Evolutionary conservation across 2,797 vertebrate genomes (phyloP), one percentile per base, ranked within the genome.

Genomic region (Chanos chanos): DNA sequence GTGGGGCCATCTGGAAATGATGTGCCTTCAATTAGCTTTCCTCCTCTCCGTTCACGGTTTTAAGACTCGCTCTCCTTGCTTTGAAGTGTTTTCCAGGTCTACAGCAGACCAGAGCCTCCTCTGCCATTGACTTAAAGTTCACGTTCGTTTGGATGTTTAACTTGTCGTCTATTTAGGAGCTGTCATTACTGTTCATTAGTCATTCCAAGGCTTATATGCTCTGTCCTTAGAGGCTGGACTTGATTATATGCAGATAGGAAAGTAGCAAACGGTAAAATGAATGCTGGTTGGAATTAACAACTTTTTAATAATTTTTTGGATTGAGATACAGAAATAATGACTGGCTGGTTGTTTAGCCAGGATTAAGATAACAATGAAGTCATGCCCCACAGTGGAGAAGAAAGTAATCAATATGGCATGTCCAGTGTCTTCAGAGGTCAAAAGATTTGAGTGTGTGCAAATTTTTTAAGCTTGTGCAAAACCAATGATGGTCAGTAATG

Each of bases 21-120:
- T 85, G 78, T 72, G 82, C 79, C 78, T 81, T 83, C 81, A 85
- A 88, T 87, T 85, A 85, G 83, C 78, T 85, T 72, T 78, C 70
- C 69, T 82, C 76, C 75, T 81, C 75, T 68, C 68, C 51, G 51
- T 83, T 84, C 70, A 73, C 71, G 67, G 68, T 77, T 82, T 82
- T 77, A 80, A 73, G 70, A 62, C 37, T 25, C 39, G 67, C 81
- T 45, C 55, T 51, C 50, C 21, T 24, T 22, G 45, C 79, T 85
- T 84, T 86, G 79, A 84, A 82, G 79, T 68, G 1, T 51, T 70
- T 68, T 75, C 66, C 76, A 77, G 81, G 77, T 78, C 79, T 77
- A 78, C 76, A 77, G 76, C 76, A 76, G 66, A 74, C 13, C 59
- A 1, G 10, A 63, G 66, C 59, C 50, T 30, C 30, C 39, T 44